phyloP scores from a whole-genome alignment of 2,113 vertebrate genomes.

The Nerophis lumbriciformis region DNA sequence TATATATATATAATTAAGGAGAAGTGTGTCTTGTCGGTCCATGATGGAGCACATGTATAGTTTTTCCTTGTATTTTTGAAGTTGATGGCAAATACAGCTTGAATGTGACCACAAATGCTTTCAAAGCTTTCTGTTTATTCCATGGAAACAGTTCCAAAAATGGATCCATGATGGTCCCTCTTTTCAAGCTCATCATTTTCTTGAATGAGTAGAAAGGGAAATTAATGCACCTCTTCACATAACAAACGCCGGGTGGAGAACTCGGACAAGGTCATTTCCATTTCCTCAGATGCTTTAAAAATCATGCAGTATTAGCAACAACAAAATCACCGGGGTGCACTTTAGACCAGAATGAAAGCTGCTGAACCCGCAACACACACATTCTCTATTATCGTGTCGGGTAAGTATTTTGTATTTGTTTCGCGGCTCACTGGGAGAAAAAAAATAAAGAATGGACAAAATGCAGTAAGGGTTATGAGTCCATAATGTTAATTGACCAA shows the following conservation, averaged over 20 bases:
- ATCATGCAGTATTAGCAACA: background rate
- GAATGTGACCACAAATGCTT: constrained; percentile 31
- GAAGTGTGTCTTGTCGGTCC: no score
- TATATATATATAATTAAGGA: no score
- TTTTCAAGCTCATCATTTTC: constrained; percentile 18
- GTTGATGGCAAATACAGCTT: constrained; percentile 20
- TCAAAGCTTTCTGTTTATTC: constrained; percentile 25
- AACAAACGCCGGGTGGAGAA: background rate
- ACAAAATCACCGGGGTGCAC: background rate
- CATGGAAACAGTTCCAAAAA: constrained; percentile 26
- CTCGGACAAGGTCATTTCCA: no score
- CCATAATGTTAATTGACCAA: constrained; percentile 4
- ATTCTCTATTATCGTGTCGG: background rate
- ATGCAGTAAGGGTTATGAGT: background rate
- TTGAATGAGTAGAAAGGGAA: constrained; percentile 14
- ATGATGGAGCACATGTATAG: no score
- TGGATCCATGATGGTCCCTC: constrained; percentile 16
- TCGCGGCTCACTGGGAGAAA: background rate
- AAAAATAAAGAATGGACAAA: background rate
- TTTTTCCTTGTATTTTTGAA: constrained; percentile 6
- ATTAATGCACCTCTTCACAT: constrained; percentile 17
- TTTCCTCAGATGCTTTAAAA: background rate
- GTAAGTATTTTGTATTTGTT: background rate
- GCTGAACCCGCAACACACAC: background rate
- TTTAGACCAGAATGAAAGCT: background rate